Conservation (phyloP, 2,113 vertebrate genomes). For the Ciconia stormi region DNA sequence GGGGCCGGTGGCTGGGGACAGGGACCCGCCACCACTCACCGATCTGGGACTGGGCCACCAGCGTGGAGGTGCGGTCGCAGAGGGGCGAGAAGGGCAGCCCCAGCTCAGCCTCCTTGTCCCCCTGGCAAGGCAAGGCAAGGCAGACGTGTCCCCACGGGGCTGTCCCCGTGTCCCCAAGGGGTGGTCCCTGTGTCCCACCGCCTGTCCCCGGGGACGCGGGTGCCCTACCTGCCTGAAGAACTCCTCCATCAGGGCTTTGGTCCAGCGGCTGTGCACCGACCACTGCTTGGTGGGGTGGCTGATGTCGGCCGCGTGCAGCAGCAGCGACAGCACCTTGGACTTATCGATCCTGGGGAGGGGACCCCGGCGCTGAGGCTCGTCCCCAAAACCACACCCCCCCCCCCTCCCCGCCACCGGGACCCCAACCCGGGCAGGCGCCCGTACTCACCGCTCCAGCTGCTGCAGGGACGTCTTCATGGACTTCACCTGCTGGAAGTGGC, state of each 20-base stretch:
- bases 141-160: background rate
- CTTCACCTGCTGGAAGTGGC: slow-evolving; percentile 50
- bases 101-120: slow-evolving; percentile 42
- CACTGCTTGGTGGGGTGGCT: slow-evolving; percentile 46
- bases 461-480: slow-evolving; percentile 12
- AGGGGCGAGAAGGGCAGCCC: slow-evolving; percentile 32
- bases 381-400: background rate
- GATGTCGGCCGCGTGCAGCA: slow-evolving; percentile 44
- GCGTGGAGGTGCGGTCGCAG: slow-evolving; percentile 34
- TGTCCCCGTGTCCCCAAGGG: background rate
- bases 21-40: background rate
- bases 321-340: slow-evolving; percentile 46
- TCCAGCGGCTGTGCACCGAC: slow-evolving; percentile 33
- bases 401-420: accelerated
- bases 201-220: background rate
- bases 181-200: background rate
- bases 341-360: background rate
- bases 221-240: slow-evolving; percentile 29
- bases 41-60: slow-evolving; percentile 48
- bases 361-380: accelerated
- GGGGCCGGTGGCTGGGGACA: background rate
- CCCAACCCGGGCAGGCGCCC: background rate
- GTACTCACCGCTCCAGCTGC: background rate
- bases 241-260: slow-evolving; percentile 31
- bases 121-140: background rate